Conservation (phyloP, 2,797 vertebrate genomes). For the Decapterus maruadsi region DNA sequence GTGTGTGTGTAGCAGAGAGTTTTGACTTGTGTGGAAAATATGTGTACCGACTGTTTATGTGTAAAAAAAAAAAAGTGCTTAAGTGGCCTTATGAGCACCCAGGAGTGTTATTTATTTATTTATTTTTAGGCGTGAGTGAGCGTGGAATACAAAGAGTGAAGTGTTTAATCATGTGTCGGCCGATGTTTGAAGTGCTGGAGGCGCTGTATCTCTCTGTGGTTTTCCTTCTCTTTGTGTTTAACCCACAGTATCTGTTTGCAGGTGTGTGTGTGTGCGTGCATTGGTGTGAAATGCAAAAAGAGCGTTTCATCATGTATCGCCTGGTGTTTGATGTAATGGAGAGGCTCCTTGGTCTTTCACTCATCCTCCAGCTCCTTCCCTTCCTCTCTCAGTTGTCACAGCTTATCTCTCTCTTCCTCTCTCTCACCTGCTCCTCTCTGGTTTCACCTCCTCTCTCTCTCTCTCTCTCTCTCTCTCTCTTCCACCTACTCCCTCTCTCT, state of each 20-base stretch:
- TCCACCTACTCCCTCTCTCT: conserved; percentile 14
- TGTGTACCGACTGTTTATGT: neutral
- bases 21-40: neutral
- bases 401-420: conserved; percentile 18
- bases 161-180: conserved; percentile 44
- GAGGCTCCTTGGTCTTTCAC: conserved; percentile 37
- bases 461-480: neutral
- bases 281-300: conserved; percentile 13
- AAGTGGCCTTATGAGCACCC: conserved; percentile 31
- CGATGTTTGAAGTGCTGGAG: conserved; percentile 44
- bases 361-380: conserved; percentile 39
- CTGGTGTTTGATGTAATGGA: conserved; percentile 60
- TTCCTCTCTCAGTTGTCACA: conserved; percentile 35
- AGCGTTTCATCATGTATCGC: conserved; percentile 60
- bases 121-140: neutral
- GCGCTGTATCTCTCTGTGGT: conserved; percentile 10
- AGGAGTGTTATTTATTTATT: conserved; percentile 11
- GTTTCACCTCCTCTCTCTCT: conserved; percentile 27
- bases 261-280: neutral
- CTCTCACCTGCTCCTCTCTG: conserved; percentile 34
- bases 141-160: conserved; percentile 27
- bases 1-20: neutral
- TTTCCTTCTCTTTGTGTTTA: conserved; percentile 20
- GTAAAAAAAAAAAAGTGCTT: conserved; percentile 14
- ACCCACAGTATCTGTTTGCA: conserved; percentile 10